Base-by-base conservation (phyloP, 2,888 invertebrate genomes). In the Nineta flava region DNA sequence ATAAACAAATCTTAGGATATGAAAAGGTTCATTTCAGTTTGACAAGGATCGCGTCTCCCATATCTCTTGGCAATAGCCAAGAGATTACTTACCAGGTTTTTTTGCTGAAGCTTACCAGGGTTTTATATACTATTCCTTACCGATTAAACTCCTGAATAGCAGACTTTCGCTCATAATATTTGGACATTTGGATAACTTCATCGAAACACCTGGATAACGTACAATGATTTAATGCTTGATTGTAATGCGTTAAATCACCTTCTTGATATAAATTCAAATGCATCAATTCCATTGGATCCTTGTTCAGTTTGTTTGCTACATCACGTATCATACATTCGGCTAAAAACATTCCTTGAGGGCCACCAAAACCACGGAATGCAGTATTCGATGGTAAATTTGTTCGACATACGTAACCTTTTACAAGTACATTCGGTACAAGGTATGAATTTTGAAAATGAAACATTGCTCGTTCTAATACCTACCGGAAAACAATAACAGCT, bases 341-440 rank as follows among this genome's bases (percentile, higher is more conserved):
- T 2, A 82, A 77, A 61, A 87, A 85, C 90, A 92, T 90, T 26
- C 85, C 91, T 57, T 93, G 93, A 0, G 93, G 93, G 0, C 82
- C 90, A 6, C 93, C 93, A 60, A 92, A 93, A 2, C 92, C 92
- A 58, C 95, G 73, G 60, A 94, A 95, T 0, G 95, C 95, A 0
- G 94, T 95, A 62, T 92, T 92, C 0, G 92, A 91, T 0, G 92
- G 82, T 47, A 90, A 65, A 70, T 96, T 93, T 0, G 95, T 96
- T 66, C 77, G 83, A 61, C 94, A 95, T 10, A 81, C 70, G 59
- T 77, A 77, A 0, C 87, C 87, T 10, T 70, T 74, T 0, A 87
- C 77, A 54, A 77, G 74, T 0, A 81, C 72, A 56, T 83, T 79
- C 0, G 85, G 84, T 53, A 93, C 78, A 55, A 76, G 76, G 65